Evolutionary conservation across 1,140 invertebrate species (phyloP).

Genomic region (Nasonia vitripennis): DNA sequence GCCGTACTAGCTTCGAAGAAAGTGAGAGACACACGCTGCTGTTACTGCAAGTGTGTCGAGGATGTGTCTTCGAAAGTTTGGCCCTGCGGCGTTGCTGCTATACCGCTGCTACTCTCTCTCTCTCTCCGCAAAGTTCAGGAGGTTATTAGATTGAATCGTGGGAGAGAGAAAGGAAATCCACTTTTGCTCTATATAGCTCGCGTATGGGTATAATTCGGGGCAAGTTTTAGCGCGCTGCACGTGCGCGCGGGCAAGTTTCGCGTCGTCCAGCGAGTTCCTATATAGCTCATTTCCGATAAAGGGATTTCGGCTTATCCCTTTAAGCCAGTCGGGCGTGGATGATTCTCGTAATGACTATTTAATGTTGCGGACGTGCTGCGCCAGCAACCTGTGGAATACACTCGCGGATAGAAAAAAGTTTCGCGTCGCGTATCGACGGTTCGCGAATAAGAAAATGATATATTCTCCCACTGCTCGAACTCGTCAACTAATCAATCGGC

Average conservation of each 20-base stretch:
- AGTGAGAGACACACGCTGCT: no score
- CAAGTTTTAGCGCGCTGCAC: background rate
- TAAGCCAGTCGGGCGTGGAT: background rate
- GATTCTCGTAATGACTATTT: no score
- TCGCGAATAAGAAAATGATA: no score
- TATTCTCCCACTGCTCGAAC: no score
- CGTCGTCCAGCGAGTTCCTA: background rate
- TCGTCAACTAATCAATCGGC: no score
- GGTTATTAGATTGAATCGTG: conserved; percentile 31
- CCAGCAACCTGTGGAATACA: no score
- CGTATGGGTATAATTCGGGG: background rate
- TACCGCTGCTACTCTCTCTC: background rate
- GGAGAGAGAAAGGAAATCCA: background rate
- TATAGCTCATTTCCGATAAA: background rate
- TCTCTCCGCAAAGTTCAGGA: background rate
- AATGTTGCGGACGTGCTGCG: no score
- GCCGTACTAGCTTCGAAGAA: no score
- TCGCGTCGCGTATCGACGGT: no score
- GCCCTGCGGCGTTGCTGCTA: background rate
- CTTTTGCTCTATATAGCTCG: background rate
- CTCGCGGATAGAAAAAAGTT: no score
- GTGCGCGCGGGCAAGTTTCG: conserved; percentile 1
- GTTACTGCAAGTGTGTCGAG: no score
- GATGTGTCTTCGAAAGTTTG: conserved; percentile 10
- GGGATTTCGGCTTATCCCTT: conserved; percentile 6